phyloP scores from a whole-genome alignment of 2,113 vertebrate genomes.

The Corydoras maculifer region DNA sequence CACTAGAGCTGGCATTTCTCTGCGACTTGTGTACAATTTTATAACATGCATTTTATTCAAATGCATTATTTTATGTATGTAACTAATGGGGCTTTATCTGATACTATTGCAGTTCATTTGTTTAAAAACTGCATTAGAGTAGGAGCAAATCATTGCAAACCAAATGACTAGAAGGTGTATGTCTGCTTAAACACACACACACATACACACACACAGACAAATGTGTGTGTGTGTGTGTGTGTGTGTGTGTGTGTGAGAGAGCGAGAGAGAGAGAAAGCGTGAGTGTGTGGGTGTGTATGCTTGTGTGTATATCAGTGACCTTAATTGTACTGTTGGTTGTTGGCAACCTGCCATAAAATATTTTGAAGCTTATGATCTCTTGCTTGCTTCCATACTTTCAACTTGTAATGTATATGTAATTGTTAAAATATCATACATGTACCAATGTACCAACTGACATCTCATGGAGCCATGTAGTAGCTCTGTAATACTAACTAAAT shows the following conservation, averaged over 20 bases:
- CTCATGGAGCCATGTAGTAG: background rate
- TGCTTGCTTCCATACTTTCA: slow-evolving; percentile 4
- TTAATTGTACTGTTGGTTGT: too few species aligned
- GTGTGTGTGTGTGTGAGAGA: too few species aligned
- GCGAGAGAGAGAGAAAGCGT: too few species aligned
- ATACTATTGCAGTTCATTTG: too few species aligned
- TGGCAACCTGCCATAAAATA: background rate
- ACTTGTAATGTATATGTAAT: slow-evolving; percentile 8
- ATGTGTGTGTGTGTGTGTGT: too few species aligned
- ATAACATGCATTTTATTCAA: background rate
- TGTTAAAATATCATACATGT: slow-evolving; percentile 15
- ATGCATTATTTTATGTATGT: too few species aligned
- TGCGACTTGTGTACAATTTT: background rate
- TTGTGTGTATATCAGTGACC: too few species aligned
- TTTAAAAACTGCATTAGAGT: background rate
- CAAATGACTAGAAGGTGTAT: background rate
- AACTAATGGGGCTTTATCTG: too few species aligned
- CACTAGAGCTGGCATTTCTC: too few species aligned
- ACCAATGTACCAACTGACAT: background rate
- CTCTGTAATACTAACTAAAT: background rate
- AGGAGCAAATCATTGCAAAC: background rate
- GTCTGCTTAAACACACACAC: too few species aligned
- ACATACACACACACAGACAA: too few species aligned
- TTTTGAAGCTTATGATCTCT: background rate
- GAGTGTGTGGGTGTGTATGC: too few species aligned